Conservation (phyloP, 2,797 vertebrate species). For the Lophotriccus pileatus region DNA sequence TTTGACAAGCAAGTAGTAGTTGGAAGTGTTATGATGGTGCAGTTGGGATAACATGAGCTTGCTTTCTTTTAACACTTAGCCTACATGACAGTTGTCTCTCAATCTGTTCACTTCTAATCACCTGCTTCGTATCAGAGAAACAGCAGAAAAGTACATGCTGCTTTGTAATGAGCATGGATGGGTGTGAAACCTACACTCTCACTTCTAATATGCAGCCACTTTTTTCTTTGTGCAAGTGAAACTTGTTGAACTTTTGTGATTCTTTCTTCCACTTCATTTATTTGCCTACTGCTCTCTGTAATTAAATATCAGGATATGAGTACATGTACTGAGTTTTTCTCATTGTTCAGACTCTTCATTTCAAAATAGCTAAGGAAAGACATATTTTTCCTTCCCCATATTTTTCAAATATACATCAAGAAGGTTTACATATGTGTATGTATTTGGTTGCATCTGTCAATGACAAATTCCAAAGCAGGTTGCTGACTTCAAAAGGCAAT, state of each 20-base stretch:
- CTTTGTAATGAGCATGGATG: neutral
- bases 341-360: neutral
- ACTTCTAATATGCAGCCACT: neutral
- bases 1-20: neutral
- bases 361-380: neutral
- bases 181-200: neutral
- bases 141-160: neutral
- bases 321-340: neutral
- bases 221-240: neutral
- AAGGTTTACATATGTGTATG: neutral
- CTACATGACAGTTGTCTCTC: neutral
- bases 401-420: neutral
- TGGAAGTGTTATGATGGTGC: neutral
- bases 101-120: neutral
- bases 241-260: neutral
- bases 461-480: neutral
- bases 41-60: neutral
- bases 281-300: neutral
- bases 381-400: neutral
- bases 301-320: neutral
- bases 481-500: conserved; percentile 1
- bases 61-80: neutral
- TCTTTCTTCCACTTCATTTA: neutral
- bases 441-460: neutral
- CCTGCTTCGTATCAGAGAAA: neutral